phyloP scores from a whole-genome alignment of 1,140 invertebrate genomes.

The Aphelenchoides besseyi region DNA sequence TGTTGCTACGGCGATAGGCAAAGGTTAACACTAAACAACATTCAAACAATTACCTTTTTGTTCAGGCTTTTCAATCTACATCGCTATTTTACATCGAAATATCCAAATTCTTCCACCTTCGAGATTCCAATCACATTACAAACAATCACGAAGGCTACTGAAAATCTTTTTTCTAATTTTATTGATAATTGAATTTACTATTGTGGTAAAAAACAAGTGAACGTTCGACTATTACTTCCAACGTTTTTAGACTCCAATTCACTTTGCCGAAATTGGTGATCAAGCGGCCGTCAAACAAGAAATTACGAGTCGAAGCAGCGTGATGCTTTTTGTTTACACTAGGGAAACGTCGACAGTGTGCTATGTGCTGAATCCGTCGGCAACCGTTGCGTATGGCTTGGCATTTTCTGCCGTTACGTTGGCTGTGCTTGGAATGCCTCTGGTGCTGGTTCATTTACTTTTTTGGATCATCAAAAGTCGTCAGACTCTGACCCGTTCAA shows the following conservation, averaged over 20 bases:
- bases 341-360: conserved; percentile 3
- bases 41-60: not conserved
- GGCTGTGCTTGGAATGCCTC: not conserved
- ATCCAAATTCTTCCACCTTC: not conserved
- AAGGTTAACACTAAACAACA: not conserved
- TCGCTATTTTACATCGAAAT: conserved; percentile 6
- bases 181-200: not conserved
- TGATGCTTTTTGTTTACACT: not conserved
- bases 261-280: conserved; percentile 9
- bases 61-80: not conserved
- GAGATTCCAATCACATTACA: not conserved
- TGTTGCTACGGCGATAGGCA: not conserved
- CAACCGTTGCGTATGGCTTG: not conserved
- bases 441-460: not conserved
- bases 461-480: conserved; percentile 3
- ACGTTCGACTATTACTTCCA: not conserved
- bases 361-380: conserved; percentile 1
- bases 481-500: not conserved
- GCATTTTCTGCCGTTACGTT: not conserved
- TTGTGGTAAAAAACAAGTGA: not conserved
- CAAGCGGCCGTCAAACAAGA: not conserved
- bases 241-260: not conserved
- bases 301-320: not conserved
- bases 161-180: conserved; percentile 4
- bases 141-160: not conserved